Conservation (phyloP, 2,797 vertebrate species). For the Meriones psammophilus region DNA sequence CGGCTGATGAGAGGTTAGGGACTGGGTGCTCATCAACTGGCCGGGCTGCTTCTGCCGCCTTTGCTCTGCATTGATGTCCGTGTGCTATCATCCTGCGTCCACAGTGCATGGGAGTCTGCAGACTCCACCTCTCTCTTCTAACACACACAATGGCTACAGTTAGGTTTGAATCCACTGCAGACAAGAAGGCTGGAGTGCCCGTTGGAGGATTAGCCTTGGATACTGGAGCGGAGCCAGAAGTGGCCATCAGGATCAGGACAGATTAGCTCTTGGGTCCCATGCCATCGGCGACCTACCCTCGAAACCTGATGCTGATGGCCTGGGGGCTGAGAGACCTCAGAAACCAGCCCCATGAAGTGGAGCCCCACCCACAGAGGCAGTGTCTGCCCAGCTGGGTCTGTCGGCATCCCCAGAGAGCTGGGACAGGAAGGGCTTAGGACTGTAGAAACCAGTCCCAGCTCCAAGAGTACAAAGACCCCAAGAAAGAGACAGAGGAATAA, state of each 20-base stretch:
- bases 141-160: neutral
- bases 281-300: neutral
- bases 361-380: neutral
- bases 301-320: neutral
- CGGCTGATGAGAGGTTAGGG: neutral
- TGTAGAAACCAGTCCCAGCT: neutral
- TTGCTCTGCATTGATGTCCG: neutral
- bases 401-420: neutral
- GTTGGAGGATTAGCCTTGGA: neutral
- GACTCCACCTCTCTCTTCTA: neutral
- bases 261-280: neutral
- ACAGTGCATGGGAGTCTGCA: neutral
- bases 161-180: neutral
- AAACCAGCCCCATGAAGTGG: neutral
- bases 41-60: neutral
- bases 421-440: neutral
- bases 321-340: fast-evolving
- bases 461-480: neutral
- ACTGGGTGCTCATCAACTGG: neutral
- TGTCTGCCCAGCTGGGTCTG: neutral
- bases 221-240: neutral
- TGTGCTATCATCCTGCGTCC: neutral
- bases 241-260: neutral
- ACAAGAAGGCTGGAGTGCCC: neutral
- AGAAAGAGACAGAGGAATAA: neutral